Base-by-base conservation (phyloP, 2,113 vertebrate species). In the Calonectris borealis region DNA sequence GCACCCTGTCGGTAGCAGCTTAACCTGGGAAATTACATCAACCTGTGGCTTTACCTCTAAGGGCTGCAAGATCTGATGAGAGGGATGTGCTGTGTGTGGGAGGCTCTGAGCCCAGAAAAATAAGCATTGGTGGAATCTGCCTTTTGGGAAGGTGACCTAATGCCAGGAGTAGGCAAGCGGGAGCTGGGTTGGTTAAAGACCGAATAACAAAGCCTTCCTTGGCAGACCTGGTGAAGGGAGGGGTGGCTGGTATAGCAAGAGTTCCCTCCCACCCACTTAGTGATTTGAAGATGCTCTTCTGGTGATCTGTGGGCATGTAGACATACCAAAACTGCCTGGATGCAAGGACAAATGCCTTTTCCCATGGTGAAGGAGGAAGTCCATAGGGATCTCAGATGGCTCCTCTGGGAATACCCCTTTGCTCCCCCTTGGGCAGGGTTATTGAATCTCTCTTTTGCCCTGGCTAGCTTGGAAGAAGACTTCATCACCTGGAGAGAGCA, bases 401-500 rank as follows among this genome's bases (percentile, higher is more conserved):
- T 83, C 1, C 36, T 87, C 36, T 88, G 51, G 75, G 70, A 91
- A 21, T 26, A 7, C 48, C 9, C 32, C 13, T 40, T 62, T 57
- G 44, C 13, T 51, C 20, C 49, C 54, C 16, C n/a, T 36, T 27
- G 13, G 44, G 48, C 40, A 42, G 34, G 18, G 12, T 27, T 75
- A 29, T 3, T 90, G 60, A 91, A 54, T 65, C 31, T 80, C 31
- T 73, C 27, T 87, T 72, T 52, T 95, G 27, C 21, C 48, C 32
- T 77, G 80, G 1, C 34, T 90, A 99, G 99, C 96, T 95, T 99
- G 95, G 99, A 99, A 87, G 99, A 99, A 92, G 99, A 99, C 72
- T 99, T 99, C 86, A 98, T 99, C 94, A 99, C 99, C 0, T 99
- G 99, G 99, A 98, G 99, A 44, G 99, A 99, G 97, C 99, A 99